Conservation (phyloP, 2,113 vertebrate species). For the Illadopsis cleaveri region DNA sequence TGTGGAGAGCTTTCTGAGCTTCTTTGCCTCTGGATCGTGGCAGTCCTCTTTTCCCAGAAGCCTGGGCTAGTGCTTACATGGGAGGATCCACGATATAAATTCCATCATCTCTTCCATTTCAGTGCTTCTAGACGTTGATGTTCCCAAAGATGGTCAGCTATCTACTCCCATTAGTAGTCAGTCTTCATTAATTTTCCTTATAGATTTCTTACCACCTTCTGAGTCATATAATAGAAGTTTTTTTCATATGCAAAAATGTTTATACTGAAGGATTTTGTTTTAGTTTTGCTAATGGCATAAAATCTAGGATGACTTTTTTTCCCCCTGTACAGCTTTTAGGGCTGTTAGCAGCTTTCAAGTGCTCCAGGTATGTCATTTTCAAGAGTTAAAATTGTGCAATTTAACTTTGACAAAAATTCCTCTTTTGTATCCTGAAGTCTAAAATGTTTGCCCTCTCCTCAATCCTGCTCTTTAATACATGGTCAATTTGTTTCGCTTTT, state of each 20-base stretch:
- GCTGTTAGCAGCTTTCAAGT: not conserved
- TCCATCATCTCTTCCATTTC: not conserved
- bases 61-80: fast-evolving
- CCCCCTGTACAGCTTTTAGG: not conserved
- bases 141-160: not conserved
- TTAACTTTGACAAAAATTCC: not conserved
- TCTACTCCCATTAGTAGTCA: not conserved
- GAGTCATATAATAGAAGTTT: not conserved
- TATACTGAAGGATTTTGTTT: not conserved
- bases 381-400: not conserved
- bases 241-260: not conserved
- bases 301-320: not conserved
- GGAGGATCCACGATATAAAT: not conserved
- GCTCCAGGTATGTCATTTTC: not conserved
- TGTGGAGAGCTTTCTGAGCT: not conserved
- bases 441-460: not conserved
- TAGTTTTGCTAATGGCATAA: not conserved
- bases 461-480: not conserved
- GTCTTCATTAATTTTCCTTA: not conserved
- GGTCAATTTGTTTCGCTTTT: not conserved
- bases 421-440: not conserved
- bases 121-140: not conserved
- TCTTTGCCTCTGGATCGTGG: not conserved
- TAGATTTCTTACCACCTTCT: not conserved
- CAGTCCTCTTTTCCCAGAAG: not conserved